Base-by-base conservation (phyloP, 1,140 invertebrate species). In the Psix sp. region DNA sequence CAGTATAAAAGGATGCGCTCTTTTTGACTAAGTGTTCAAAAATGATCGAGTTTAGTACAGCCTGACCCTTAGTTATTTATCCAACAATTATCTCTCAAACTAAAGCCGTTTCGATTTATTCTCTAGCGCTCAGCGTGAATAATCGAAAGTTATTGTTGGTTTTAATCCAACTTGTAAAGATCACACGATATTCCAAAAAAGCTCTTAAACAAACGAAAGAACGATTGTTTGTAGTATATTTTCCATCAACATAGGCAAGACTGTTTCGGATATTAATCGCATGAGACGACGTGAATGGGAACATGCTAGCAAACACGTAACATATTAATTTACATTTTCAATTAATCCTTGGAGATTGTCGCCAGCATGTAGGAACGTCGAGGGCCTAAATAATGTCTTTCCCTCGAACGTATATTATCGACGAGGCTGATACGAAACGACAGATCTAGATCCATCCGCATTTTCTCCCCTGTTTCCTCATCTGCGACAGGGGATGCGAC, bases 391-490 rank as follows among this genome's bases (percentile, higher is more conserved):
- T 65, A 74, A 74, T 56, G 63, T 57, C 56, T 62, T 74, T 62
- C 57, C 40, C 56, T 57, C 24, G 52, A 51, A 57, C 59, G 48
- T 72, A 59, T 72, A 63, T 72, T 72, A 72, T 72, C 67, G 59
- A 62, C 48, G 56, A 33, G 17, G 48, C 57, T 74, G 62, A 74
- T 74, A 74, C 62, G 38, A 74, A 67, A 67, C 62, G 71, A 74
- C 71, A 67, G 51, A 67, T 67, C 56, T 63, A 74, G 62, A 74
- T 74, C 62, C 62, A 56, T 57, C 42, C 46, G 43, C 56, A 67
- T 67, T 67, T 63, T 67, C 71, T 67, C 71, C 63, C 71, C 49
- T 56, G 54, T 67, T 74, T 54, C 38, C 45, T 43, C 31, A 39
- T 49, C 52, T 72, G 49, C 57, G 43, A 63, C 51, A 72, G 45